A percentile compares a stretch with the other conserved stretches of the same genome.
Evolutionary conservation across 2,888 invertebrate species (phyloP).

Genomic region (Nemotelus nigrinus): DNA sequence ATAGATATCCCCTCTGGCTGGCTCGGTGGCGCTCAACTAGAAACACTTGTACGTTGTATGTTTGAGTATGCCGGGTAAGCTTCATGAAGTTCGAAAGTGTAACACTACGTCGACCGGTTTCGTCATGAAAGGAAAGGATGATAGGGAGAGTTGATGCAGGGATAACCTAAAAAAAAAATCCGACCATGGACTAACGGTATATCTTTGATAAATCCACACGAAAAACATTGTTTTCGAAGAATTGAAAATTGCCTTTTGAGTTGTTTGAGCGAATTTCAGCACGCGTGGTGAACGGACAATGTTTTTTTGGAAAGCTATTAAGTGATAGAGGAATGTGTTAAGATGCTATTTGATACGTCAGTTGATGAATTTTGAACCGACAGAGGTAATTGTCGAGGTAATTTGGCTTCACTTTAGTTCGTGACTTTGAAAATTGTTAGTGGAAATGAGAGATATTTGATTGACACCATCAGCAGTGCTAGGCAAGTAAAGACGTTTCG

Average conservation of each 20-base stretch:
- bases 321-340: neutral
- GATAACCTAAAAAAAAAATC: neutral
- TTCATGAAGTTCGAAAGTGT: too few species aligned
- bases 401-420: too few species aligned
- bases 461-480: too few species aligned
- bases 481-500: too few species aligned
- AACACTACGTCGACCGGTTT: neutral
- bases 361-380: too few species aligned
- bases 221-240: constrained; percentile 25
- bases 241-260: constrained; percentile 30
- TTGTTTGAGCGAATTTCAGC: constrained; percentile 19
- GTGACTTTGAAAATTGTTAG: too few species aligned
- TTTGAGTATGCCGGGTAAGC: too few species aligned
- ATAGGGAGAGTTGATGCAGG: too few species aligned
- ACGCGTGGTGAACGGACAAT: neutral
- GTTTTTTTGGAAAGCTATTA: neutral
- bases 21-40: neutral
- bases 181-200: constrained; percentile 1
- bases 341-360: neutral
- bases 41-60: too few species aligned
- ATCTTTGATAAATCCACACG: constrained; percentile 25
- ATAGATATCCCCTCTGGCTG: neutral
- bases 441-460: too few species aligned
- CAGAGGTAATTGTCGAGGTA: too few species aligned
- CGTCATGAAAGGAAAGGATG: too few species aligned